phyloP scores from a whole-genome alignment of 2,888 invertebrate genomes.

The Neoitamus cyanurus region DNA sequence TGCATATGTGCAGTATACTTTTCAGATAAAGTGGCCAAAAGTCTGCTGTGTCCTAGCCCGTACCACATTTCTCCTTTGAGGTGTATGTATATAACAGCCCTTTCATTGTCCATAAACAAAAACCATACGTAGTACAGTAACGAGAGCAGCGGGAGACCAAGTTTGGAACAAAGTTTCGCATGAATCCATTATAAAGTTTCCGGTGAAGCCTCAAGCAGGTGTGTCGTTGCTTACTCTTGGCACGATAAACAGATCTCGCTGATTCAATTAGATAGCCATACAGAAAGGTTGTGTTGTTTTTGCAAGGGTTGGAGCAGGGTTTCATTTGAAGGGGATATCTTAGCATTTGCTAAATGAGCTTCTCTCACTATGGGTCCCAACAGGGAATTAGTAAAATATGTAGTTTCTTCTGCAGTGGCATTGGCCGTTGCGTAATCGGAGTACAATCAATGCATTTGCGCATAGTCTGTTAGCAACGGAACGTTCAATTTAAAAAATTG shows the following conservation, averaged over 20 bases:
- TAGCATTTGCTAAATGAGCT: neutral
- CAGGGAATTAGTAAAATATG: neutral
- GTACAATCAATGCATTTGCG: neutral
- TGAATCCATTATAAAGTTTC: neutral
- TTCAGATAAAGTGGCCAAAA: neutral
- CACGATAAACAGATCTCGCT: neutral
- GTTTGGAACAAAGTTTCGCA: neutral
- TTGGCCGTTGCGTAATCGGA: neutral
- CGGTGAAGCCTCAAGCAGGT: neutral
- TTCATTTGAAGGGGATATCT: neutral
- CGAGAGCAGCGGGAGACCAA: neutral
- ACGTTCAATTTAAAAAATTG: neutral
- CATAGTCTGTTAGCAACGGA: neutral
- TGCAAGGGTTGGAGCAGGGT: neutral
- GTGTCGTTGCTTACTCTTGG: neutral
- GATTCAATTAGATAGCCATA: neutral
- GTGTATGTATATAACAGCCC: neutral
- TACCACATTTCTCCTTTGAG: neutral
- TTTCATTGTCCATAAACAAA: neutral
- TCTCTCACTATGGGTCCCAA: neutral
- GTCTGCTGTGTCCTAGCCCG: neutral
- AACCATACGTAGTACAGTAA: neutral
- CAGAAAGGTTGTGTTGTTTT: neutral
- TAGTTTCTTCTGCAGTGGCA: neutral
- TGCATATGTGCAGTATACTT: neutral